Percentiles rank a stretch among this genome's conserved stretches.
Conservation (phyloP, 2,888 invertebrate genomes). For the Melanchra persicariae region DNA sequence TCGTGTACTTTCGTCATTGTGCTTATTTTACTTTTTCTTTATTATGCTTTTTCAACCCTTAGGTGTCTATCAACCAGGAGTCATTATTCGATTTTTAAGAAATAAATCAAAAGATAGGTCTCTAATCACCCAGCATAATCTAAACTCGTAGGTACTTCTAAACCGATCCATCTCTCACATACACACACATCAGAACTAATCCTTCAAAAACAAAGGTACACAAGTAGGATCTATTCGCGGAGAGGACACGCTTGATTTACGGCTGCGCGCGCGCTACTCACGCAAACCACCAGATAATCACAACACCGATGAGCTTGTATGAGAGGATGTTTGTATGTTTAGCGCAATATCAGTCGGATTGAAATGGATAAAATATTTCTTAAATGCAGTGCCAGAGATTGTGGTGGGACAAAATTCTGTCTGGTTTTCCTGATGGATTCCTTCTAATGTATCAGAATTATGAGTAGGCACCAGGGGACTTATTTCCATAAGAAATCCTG, state of each 20-base stretch:
- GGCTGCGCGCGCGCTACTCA: constrained; percentile 71
- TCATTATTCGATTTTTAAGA: neutral
- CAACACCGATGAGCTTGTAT: constrained; percentile 35
- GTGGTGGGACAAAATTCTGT: neutral
- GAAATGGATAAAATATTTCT: neutral
- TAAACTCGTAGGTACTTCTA: neutral
- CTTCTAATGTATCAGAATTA: too few relatives aligned
- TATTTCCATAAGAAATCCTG: too few relatives aligned
- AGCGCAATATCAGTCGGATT: constrained; percentile 7
- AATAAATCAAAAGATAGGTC: too few relatives aligned
- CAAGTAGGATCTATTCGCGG: constrained; percentile 70
- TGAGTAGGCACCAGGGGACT: too few relatives aligned
- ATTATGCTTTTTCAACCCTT: too few relatives aligned
- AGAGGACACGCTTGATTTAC: constrained; percentile 76
- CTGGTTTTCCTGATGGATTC: neutral
- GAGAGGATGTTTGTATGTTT: constrained; percentile 37
- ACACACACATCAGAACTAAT: constrained; percentile 35
- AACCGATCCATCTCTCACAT: constrained; percentile 34
- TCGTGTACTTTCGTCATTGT: too few relatives aligned
- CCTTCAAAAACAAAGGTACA: constrained; percentile 61
- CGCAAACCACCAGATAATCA: constrained; percentile 70
- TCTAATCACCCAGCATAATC: neutral
- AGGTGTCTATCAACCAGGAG: neutral
- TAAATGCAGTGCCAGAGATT: constrained; percentile 5
- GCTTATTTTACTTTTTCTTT: too few relatives aligned